These are phyloP conservation scores for Stenichneumon culpator DNA, from an alignment of 2,888 invertebrate genomes.

Conservation along the genomic window DNA sequence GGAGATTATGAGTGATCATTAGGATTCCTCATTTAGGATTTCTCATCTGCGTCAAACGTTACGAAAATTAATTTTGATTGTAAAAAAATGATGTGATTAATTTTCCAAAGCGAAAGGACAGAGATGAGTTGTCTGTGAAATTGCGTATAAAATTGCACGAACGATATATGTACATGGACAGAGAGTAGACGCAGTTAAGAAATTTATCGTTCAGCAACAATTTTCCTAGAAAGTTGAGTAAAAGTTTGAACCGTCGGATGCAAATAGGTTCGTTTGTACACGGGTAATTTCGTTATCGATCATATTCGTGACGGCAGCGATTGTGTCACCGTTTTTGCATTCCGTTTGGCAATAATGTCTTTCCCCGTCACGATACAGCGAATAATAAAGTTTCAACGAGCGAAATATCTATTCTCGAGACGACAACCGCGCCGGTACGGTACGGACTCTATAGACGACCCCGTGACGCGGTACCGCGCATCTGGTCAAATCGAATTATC, in stretches of 20 bases:
- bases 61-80: neutral
- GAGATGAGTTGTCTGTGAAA: neutral
- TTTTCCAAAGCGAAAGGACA: neutral
- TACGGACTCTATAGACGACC: conserved; percentile 9
- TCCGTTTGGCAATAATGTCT: conserved; percentile 50
- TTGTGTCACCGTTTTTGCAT: conserved; percentile 48
- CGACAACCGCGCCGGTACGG: conserved; percentile 37
- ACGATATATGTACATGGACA: neutral
- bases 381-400: conserved; percentile 52
- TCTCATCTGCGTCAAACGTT: neutral
- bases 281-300: conserved; percentile 54
- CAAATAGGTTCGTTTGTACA: conserved; percentile 32
- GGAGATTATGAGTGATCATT: neutral
- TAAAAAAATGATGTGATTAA: neutral
- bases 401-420: conserved; percentile 57
- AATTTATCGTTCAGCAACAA: neutral
- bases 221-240: neutral
- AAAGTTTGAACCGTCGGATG: conserved; percentile 36
- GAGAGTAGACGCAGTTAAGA: neutral
- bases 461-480: conserved; percentile 33
- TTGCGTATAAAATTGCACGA: neutral
- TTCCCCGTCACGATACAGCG: conserved; percentile 41
- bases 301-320: conserved; percentile 57
- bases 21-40: neutral
- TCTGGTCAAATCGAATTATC: conserved; percentile 48